These are phyloP conservation scores for Australoheros facetus DNA, from an alignment of 2,797 vertebrate species.

Conservation along the genomic window DNA sequence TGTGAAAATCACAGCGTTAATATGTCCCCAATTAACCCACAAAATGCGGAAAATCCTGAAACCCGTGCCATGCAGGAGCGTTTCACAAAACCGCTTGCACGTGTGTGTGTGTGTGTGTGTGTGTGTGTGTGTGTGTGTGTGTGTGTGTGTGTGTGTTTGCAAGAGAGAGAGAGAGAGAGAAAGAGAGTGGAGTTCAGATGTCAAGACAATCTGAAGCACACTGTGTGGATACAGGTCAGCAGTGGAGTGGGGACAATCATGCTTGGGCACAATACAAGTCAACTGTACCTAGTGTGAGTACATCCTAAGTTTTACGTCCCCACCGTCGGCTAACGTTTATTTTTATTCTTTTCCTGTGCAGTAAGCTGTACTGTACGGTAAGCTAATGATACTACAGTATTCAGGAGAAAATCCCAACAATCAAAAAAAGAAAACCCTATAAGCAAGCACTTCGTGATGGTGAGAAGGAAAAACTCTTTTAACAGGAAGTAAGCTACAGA, in stretches of 20 bases:
- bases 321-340: not conserved
- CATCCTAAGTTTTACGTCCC: not conserved
- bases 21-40: not conserved
- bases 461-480: not conserved
- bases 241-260: not conserved
- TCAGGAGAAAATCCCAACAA: not conserved
- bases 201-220: not conserved
- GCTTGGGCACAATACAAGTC: not conserved
- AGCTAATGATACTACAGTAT: not conserved
- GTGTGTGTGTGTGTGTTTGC: too few relatives aligned
- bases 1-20: not conserved
- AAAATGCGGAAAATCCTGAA: not conserved
- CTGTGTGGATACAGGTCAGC: not conserved
- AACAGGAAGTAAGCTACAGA: not conserved
- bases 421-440: not conserved
- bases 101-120: rapidly evolving
- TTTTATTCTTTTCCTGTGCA: not conserved
- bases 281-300: not conserved
- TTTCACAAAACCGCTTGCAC: not conserved
- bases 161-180: not conserved
- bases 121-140: too few relatives aligned
- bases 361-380: too few relatives aligned
- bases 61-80: not conserved
- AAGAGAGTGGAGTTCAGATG: not conserved
- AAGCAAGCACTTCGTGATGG: not conserved